Evolutionary conservation across 2,888 invertebrate genomes (phyloP).

Genomic region (Morpho achilles): DNA sequence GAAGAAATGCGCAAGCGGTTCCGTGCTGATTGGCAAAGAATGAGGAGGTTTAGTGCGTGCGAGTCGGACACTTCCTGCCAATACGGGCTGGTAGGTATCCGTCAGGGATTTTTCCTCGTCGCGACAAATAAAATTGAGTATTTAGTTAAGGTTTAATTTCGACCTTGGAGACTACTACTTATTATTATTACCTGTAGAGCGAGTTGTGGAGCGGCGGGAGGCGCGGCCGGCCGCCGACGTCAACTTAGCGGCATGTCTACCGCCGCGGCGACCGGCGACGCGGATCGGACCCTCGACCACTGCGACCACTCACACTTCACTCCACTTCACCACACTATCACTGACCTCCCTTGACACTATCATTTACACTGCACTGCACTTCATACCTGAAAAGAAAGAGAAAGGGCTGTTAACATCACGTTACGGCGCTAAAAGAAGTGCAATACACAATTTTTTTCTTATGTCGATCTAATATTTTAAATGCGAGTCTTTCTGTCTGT

Average conservation of each 20-base stretch:
- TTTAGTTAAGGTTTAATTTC: too few relatives aligned
- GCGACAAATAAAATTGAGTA: too few relatives aligned
- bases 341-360: conserved; percentile 33
- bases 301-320: conserved; percentile 36
- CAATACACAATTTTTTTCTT: too few relatives aligned
- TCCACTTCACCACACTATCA: conserved; percentile 34
- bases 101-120: too few relatives aligned
- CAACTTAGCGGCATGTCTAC: conserved; percentile 67
- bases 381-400: conserved; percentile 50
- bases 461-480: too few relatives aligned
- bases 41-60: too few relatives aligned
- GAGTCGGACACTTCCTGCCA: too few relatives aligned
- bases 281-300: conserved; percentile 30
- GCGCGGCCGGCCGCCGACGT: conserved; percentile 69
- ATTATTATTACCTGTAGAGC: conserved; percentile 48
- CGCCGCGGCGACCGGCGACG: conserved; percentile 39
- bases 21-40: too few relatives aligned
- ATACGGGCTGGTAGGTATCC: too few relatives aligned
- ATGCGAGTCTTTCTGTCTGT: too few relatives aligned
- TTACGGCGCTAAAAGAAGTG: background rate
- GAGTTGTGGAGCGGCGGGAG: conserved; percentile 65
- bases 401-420: background rate
- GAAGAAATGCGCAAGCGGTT: too few relatives aligned
- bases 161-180: too few relatives aligned
- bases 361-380: conserved; percentile 55